phyloP scores from a whole-genome alignment of 2,888 invertebrate species.

The Villa cingulata region DNA sequence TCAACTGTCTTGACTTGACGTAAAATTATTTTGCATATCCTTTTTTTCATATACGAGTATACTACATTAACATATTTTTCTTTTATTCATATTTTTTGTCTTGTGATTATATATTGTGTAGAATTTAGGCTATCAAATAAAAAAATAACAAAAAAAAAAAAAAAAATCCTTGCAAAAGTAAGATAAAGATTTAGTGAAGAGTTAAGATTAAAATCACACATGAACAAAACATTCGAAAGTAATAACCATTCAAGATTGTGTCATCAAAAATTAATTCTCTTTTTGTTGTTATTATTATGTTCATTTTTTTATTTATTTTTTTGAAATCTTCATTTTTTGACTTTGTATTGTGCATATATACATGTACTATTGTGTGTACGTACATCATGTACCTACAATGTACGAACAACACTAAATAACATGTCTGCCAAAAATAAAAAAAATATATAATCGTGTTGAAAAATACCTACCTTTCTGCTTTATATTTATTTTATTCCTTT shows the following conservation, averaged over 20 bases:
- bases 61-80: too few species aligned
- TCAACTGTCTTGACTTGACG: conserved; percentile 8
- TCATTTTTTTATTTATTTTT: too few species aligned
- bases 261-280: neutral
- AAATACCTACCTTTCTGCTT: too few species aligned
- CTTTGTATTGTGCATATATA: too few species aligned
- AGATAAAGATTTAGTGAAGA: neutral
- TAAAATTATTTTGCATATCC: neutral
- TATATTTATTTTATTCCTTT: neutral
- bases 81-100: too few species aligned
- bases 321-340: too few species aligned
- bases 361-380: too few species aligned
- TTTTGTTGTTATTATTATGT: neutral
- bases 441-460: neutral
- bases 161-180: too few species aligned
- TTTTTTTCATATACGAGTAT: too few species aligned
- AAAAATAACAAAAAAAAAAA: too few species aligned
- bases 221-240: neutral
- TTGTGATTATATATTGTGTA: too few species aligned
- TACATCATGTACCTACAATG: neutral
- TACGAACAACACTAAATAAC: neutral
- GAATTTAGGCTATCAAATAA: too few species aligned
- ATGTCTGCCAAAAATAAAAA: neutral
- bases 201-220: neutral
- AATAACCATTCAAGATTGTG: neutral